Conservation (phyloP, 2,797 vertebrate species). For the Onychomys leucogaster region DNA sequence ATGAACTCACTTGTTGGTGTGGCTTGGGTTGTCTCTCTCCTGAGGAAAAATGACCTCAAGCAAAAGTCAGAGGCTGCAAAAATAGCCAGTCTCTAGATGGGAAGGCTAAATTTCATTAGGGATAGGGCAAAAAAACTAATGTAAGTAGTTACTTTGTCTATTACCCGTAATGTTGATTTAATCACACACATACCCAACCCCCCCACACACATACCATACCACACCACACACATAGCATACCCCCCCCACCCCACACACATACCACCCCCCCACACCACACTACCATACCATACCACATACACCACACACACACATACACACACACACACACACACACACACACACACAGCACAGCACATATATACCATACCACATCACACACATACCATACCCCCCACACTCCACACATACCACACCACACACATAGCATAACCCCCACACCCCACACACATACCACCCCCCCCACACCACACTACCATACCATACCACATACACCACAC, state of each 20-base stretch:
- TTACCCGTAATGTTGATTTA: not conserved
- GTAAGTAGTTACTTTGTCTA: not conserved
- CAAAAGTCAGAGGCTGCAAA: conserved; percentile 37
- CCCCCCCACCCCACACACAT: not conserved
- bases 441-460: not conserved
- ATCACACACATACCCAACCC: not conserved
- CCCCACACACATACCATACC: too few relatives aligned
- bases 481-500: too few relatives aligned
- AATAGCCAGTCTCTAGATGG: not conserved
- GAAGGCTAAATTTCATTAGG: not conserved
- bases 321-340: too few relatives aligned
- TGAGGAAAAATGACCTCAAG: conserved; percentile 6
- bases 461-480: not conserved
- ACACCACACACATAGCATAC: too few relatives aligned
- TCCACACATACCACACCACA: too few relatives aligned
- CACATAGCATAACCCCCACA: not conserved
- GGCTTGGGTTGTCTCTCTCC: not conserved
- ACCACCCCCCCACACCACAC: too few relatives aligned
- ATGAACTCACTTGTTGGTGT: not conserved
- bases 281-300: not conserved
- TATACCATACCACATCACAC: too few relatives aligned
- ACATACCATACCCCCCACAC: too few relatives aligned
- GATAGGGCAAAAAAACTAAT: not conserved
- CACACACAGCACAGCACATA: too few relatives aligned
- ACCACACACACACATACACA: too few relatives aligned